Percentiles rank a stretch among this genome's conserved stretches.
These are phyloP conservation scores for Siphamia tubifer DNA, from an alignment of 2,113 vertebrate species.

Conservation along the genomic window DNA sequence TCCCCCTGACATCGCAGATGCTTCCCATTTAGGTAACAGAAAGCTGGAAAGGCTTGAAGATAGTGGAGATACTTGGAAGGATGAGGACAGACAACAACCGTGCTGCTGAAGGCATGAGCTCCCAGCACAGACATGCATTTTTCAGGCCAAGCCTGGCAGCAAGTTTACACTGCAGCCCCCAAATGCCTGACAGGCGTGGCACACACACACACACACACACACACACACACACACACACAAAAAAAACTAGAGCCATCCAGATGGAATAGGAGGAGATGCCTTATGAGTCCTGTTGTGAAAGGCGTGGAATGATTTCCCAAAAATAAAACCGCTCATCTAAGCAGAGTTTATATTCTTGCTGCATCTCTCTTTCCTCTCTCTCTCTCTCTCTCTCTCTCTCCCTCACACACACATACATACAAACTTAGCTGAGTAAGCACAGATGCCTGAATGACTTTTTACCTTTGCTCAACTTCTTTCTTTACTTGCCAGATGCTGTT, in stretches of 20 bases:
- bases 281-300: slow-evolving; percentile 52
- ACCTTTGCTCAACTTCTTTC: slow-evolving; percentile 59
- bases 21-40: slow-evolving; percentile 44
- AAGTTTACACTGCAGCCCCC: slow-evolving; percentile 40
- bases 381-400: not conserved
- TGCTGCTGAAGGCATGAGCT: slow-evolving; percentile 42
- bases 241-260: slow-evolving; percentile 23
- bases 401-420: slow-evolving; percentile 18
- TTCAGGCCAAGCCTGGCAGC: slow-evolving; percentile 58
- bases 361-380: slow-evolving; percentile 13
- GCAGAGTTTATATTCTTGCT: slow-evolving; percentile 55
- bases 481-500: slow-evolving; percentile 57
- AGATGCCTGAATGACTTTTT: slow-evolving; percentile 63
- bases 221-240: slow-evolving; percentile 22
- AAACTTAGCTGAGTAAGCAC: slow-evolving; percentile 68
- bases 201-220: slow-evolving; percentile 17
- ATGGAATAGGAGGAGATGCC: slow-evolving; percentile 54
- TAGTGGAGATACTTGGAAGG: slow-evolving; percentile 33
- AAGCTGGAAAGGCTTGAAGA: slow-evolving; percentile 47
- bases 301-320: slow-evolving; percentile 54
- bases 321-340: slow-evolving; percentile 62
- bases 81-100: slow-evolving; percentile 29
- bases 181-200: slow-evolving; percentile 57
- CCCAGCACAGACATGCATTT: slow-evolving; percentile 44
- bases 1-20: slow-evolving; percentile 41